Evolutionary conservation across 2,888 invertebrate genomes (phyloP).

Genomic region (Latrodectus elegans): DNA sequence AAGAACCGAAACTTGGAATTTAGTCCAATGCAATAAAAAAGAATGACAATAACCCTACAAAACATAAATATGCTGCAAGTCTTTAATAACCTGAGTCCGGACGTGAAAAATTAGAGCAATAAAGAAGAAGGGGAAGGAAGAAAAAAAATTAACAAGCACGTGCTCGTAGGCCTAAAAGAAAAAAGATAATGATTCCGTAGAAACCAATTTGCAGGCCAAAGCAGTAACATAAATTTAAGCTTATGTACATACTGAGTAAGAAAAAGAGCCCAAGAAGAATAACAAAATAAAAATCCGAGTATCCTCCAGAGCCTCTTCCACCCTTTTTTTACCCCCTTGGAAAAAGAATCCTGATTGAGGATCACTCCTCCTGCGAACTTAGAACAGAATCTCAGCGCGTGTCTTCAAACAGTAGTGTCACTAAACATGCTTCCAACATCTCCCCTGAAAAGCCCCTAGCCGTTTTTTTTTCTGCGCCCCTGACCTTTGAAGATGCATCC

Average conservation of each 20-base stretch:
- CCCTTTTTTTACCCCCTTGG: background rate
- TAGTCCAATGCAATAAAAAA: background rate
- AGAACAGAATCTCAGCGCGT: conserved; percentile 36
- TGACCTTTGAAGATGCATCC: conserved; percentile 48
- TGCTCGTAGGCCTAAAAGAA: background rate
- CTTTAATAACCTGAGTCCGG: conserved; percentile 47
- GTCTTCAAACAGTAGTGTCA: conserved; percentile 44
- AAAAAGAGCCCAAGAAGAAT: conserved; percentile 12
- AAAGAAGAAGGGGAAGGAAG: conserved; percentile 26
- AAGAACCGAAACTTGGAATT: background rate
- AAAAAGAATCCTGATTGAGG: conserved; percentile 40
- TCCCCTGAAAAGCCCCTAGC: conserved; percentile 47
- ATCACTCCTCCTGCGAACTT: conserved; percentile 27
- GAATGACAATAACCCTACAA: conserved; percentile 22
- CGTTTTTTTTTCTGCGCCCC: conserved; percentile 45
- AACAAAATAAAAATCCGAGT: conserved; percentile 6
- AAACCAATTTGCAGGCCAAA: conserved; percentile 60
- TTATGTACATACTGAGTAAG: conserved; percentile 41
- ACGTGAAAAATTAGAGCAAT: conserved; percentile 58
- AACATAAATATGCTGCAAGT: conserved; percentile 29
- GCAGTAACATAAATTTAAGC: conserved; percentile 51
- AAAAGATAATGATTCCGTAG: conserved; percentile 17
- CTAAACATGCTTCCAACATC: conserved; percentile 37
- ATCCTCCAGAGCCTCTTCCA: background rate
- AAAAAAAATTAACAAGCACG: conserved; percentile 60